A percentile compares a stretch with the other conserved stretches of the same genome.
These are phyloP conservation scores for Megatriorchis doriae DNA, from an alignment of 2,113 vertebrate species.

Conservation along the genomic window DNA sequence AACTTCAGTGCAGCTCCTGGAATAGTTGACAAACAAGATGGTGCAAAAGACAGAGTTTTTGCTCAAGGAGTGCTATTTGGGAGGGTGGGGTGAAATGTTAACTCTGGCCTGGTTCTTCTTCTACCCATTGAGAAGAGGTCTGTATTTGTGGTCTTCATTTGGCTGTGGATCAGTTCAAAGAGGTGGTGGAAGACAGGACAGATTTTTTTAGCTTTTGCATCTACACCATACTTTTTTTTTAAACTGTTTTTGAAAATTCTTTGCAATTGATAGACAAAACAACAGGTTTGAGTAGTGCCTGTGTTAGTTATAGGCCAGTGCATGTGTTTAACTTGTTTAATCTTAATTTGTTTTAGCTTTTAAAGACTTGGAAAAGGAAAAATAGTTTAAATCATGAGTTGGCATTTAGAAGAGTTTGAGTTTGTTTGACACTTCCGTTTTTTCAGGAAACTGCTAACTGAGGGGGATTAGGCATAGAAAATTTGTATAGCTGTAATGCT, in stretches of 20 bases:
- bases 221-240: not conserved
- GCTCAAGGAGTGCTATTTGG: not conserved
- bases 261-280: not conserved
- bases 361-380: not conserved
- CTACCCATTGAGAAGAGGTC: not conserved
- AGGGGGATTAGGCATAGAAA: slow-evolving; percentile 29
- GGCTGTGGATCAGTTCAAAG: not conserved
- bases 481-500: not conserved
- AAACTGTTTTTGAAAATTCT: not conserved
- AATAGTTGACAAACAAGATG: not conserved
- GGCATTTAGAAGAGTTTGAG: slow-evolving; percentile 14
- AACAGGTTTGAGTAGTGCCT: slow-evolving; percentile 4
- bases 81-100: not conserved
- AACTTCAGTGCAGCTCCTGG: not conserved
- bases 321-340: slow-evolving; percentile 53
- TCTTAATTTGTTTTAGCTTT: slow-evolving; percentile 19
- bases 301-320: slow-evolving; percentile 3
- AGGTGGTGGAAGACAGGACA: not conserved
- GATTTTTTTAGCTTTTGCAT: not conserved
- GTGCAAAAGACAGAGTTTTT: not conserved
- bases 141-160: not conserved
- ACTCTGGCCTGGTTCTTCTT: not conserved
- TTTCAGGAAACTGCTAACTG: slow-evolving; percentile 37
- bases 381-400: slow-evolving; percentile 11
- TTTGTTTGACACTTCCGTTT: not conserved